These are phyloP conservation scores for Phocoena phocoena DNA, from an alignment of 2,113 vertebrate genomes.

Conservation along the genomic window DNA sequence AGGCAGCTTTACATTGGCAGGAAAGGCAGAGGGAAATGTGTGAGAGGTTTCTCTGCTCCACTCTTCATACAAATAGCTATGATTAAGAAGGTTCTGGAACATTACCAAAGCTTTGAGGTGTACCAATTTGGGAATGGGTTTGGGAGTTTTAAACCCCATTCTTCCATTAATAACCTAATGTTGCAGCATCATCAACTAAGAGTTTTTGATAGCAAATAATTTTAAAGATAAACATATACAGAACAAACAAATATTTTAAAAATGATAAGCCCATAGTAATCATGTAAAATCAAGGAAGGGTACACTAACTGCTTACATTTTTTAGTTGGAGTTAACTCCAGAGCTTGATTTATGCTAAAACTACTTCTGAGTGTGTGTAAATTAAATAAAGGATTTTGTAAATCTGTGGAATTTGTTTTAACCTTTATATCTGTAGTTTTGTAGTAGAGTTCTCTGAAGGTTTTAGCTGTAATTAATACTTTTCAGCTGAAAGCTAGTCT, in stretches of 20 bases:
- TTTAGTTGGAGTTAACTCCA: background rate
- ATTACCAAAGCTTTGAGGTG: background rate
- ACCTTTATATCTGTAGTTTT: conserved; percentile 56
- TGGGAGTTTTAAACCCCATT: background rate
- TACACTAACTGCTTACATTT: background rate
- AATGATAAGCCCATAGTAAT: background rate
- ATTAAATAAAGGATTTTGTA: conserved; percentile 13
- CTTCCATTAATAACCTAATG: background rate
- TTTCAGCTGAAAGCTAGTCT: conserved; percentile 67
- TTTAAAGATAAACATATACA: background rate
- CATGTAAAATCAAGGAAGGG: background rate
- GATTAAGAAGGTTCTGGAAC: background rate
- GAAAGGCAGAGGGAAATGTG: background rate
- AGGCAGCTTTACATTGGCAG: background rate
- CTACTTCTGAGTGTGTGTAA: background rate
- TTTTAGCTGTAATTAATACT: conserved; percentile 78
- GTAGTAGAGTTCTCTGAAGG: conserved; percentile 62
- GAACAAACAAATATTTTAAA: conserved; percentile 40
- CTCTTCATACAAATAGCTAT: background rate
- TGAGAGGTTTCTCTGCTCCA: background rate
- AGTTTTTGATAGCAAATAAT: background rate
- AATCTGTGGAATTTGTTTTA: conserved; percentile 61
- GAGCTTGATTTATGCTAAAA: conserved; percentile 20
- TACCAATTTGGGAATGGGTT: background rate
- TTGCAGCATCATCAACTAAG: background rate